phyloP scores from a whole-genome alignment of 2,888 invertebrate genomes.

The Saturnia japonica region DNA sequence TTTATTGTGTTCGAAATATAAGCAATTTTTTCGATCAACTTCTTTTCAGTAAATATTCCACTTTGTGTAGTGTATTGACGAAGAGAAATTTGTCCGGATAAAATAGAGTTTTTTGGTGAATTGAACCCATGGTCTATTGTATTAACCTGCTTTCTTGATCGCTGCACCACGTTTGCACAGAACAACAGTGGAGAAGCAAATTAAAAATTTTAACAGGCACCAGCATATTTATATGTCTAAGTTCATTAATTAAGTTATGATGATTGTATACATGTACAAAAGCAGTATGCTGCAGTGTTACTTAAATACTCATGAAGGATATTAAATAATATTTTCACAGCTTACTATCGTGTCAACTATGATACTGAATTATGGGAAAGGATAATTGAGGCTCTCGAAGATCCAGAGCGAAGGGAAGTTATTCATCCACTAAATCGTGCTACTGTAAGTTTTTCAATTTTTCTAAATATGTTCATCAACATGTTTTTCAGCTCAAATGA shows the following conservation, averaged over 20 bases:
- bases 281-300: no score
- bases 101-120: background rate
- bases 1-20: background rate
- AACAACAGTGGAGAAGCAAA: no score
- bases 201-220: no score
- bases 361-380: conserved; percentile 84
- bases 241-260: no score
- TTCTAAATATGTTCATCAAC: background rate
- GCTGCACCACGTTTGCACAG: no score
- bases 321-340: conserved; percentile 50
- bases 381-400: conserved; percentile 79
- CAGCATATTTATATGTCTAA: no score
- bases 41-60: background rate
- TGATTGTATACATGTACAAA: no score
- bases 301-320: no score
- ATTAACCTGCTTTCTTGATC: no score
- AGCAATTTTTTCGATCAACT: background rate
- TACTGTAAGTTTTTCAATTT: conserved; percentile 47
- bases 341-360: conserved; percentile 87
- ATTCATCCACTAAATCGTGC: conserved; percentile 88
- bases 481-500: background rate
- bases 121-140: background rate
- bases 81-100: background rate
- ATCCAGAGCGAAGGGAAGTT: conserved; percentile 76
- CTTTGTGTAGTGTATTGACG: background rate